Percentiles rank a stretch among this genome's conserved stretches.
These are phyloP conservation scores for Drosophila robusta DNA, from an alignment of 2,888 invertebrate genomes.

Conservation along the genomic window DNA sequence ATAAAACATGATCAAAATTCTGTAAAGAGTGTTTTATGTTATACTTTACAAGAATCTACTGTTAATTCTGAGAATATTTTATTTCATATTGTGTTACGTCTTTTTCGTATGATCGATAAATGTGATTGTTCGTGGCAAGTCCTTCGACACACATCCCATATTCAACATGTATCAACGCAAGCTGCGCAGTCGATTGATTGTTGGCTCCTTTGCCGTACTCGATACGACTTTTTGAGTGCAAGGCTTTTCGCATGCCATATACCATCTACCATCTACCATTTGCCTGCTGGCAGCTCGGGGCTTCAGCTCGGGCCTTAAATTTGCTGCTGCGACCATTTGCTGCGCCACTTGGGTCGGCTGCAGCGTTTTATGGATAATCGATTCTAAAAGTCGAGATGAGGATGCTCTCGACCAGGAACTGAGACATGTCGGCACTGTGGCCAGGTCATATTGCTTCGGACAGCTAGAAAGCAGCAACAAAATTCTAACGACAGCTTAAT, in stretches of 20 bases:
- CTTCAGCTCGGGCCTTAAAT: constrained; percentile 17
- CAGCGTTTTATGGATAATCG: constrained; percentile 68
- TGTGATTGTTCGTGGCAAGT: constrained; percentile 1
- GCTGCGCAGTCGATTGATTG: constrained; percentile 18
- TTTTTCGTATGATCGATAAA: no score
- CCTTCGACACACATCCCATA: constrained; percentile 1
- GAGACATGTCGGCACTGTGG: constrained; percentile 34
- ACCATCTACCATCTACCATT: constrained; percentile 13
- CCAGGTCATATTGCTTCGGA: constrained; percentile 38
- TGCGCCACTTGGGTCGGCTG: constrained; percentile 43
- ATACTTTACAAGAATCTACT: no score
- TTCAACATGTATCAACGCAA: neutral
- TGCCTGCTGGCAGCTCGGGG: constrained; percentile 5
- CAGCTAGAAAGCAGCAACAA: constrained; percentile 30
- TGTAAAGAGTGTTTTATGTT: no score
- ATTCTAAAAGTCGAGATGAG: constrained; percentile 55
- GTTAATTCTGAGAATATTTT: no score
- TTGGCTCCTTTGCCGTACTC: neutral
- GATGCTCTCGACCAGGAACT: constrained; percentile 27
- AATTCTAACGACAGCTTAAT: constrained; percentile 78
- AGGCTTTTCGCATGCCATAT: constrained; percentile 30
- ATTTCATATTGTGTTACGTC: no score
- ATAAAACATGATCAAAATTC: no score
- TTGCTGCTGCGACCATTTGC: constrained; percentile 38
- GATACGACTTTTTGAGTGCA: constrained; percentile 26